A percentile compares a stretch with the other conserved stretches of the same genome.
Conservation (phyloP, 1,140 invertebrate genomes). For the Macrosteles quadrilineatus region DNA sequence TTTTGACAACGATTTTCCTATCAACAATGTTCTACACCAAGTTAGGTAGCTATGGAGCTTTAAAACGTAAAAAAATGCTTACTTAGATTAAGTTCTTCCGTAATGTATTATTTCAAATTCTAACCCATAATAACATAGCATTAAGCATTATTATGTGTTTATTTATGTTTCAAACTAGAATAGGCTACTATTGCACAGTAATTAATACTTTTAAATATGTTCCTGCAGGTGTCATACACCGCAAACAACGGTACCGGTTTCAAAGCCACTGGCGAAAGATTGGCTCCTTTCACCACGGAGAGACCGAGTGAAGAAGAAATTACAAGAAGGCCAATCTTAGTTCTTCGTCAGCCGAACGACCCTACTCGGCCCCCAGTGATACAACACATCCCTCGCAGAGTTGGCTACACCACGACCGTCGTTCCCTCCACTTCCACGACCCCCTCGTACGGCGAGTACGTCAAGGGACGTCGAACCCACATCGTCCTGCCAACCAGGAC, state of each 20-base stretch:
- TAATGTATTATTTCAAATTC: too few relatives aligned
- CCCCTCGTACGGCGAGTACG: conserved; percentile 42
- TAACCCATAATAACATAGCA: too few relatives aligned
- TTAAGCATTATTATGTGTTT: too few relatives aligned
- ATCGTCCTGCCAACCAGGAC: conserved; percentile 35
- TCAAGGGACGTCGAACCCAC: conserved; percentile 50
- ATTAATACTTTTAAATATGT: too few relatives aligned
- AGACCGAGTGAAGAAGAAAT: conserved; percentile 47
- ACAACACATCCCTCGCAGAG: conserved; percentile 38
- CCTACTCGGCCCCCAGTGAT: conserved; percentile 37
- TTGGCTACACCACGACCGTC: not conserved
- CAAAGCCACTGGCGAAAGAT: conserved; percentile 46
- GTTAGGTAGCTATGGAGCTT: too few relatives aligned
- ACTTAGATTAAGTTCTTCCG: too few relatives aligned
- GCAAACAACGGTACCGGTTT: conserved; percentile 59
- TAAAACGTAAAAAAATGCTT: too few relatives aligned
- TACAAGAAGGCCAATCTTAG: conserved; percentile 43
- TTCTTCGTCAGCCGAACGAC: conserved; percentile 31
- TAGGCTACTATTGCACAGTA: too few relatives aligned
- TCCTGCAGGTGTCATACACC: conserved; percentile 68
- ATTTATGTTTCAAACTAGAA: too few relatives aligned
- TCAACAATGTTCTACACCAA: too few relatives aligned
- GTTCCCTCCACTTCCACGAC: conserved; percentile 2
- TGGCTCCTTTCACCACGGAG: conserved; percentile 23
- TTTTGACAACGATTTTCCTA: too few relatives aligned